Evolutionary conservation across 2,113 vertebrate genomes (phyloP), one percentile per base, ranked within the genome.

Genomic region (Ptychochromis oligacanthus): DNA sequence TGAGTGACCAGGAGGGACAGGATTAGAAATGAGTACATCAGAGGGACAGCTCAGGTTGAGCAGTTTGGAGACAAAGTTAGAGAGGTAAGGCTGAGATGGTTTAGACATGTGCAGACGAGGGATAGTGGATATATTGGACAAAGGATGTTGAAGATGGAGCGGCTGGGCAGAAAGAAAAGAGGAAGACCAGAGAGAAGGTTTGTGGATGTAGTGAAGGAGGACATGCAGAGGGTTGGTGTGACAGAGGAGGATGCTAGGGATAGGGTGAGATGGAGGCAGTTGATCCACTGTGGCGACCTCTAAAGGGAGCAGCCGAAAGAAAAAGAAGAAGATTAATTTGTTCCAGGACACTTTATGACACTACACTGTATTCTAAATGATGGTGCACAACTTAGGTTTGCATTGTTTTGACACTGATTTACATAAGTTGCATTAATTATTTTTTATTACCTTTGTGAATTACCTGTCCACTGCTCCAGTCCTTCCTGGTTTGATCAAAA

Each of bases 331-430:
- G 65, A 70, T 70, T 20, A 28, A 70, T 70, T 70, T 70, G 17
- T 70, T 52, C 24, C 10, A 43, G 20, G 49, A 40, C 15, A 52
- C 43, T 49, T 7, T 70, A 70, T 28, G 24, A 17, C 43, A 52
- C 10, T 70, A 7, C 15, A 49, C 64, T 70, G 15, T 70, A 13
- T 70, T 12, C 40, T 49, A 49, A 52, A 70, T 52, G 24, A 12
- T 31, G 10, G 24, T 70, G 24, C 17, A 20, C 13, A 31, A 17
- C 49, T 70, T 52, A 26, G 46, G 17, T 70, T 52, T 52, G 24
- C 65, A 70, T 70, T 70, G 24, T 52, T 70, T 70, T 70, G 17
- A 52, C 43, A 70, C 43, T 52, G 65, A 31, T 70, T 70, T 31
- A 1, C 31, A 31, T 43, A 70, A 31, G 43, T 40, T 52, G 5